phyloP scores from a whole-genome alignment of 2,888 invertebrate genomes.

The Campoplex capitator region DNA sequence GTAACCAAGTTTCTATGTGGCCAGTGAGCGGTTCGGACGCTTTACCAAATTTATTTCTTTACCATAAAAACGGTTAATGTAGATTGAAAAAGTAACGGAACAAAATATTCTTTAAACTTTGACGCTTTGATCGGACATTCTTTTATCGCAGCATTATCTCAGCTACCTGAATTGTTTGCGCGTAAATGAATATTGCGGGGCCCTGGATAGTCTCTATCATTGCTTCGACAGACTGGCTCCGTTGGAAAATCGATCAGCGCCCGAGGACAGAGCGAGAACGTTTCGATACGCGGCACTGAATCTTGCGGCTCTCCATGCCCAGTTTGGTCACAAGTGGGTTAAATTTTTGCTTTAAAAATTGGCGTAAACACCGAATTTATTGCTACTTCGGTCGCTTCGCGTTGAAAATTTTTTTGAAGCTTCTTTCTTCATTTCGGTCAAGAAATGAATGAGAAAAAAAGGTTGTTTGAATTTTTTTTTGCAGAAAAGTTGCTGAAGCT shows the following conservation, averaged over 20 bases:
- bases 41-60: too few relatives aligned
- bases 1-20: too few relatives aligned
- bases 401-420: too few relatives aligned
- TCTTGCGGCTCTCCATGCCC: constrained; percentile 94
- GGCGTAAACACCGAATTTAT: background rate
- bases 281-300: constrained; percentile 96
- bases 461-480: background rate
- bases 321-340: constrained; percentile 92
- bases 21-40: too few relatives aligned
- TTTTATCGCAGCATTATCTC: constrained; percentile 91
- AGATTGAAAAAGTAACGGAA: background rate
- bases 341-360: constrained; percentile 66
- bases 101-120: background rate
- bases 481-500: constrained; percentile 91
- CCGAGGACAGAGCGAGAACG: constrained; percentile 87
- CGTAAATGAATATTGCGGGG: constrained; percentile 94
- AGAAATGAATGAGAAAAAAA: background rate
- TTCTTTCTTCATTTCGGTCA: too few relatives aligned
- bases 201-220: constrained; percentile 91
- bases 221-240: constrained; percentile 90
- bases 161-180: constrained; percentile 95
- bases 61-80: background rate
- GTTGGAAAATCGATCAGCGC: constrained; percentile 84
- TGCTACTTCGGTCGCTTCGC: too few relatives aligned
- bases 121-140: background rate